Evolutionary conservation across 1,140 invertebrate genomes (phyloP), one percentile per base, ranked within the genome.

Genomic region (Cydia strobilella): DNA sequence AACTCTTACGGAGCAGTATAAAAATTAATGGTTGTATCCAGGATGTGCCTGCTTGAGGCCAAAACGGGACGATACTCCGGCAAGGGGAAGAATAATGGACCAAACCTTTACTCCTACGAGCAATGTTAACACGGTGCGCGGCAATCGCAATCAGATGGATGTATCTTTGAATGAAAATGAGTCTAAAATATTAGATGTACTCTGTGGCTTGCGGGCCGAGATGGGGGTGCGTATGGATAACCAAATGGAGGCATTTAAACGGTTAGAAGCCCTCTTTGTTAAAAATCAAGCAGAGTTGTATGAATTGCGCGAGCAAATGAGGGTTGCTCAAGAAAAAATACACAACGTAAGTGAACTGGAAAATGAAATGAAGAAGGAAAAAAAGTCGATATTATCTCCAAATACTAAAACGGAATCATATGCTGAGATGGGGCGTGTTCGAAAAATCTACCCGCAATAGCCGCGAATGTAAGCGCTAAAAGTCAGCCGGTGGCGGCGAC

Each of bases 1-100:
- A 48, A 73, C n/a, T n/a, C 63, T 77, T 2, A 75, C 77, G 3
- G 45, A 75, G 15, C 74, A 80, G 31, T 69, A 59, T 54, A 80
- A 77, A 72, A 45, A 65, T 31, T 45, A 72, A 1, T 78, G 79
- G 79, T 20, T 73, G 18, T 80, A 76, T 48, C 79, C 76, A 25
- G 75, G 77, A 42, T 80, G 79, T 65, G 15, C 62, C 6, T 27
- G 75, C 15, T 15, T 2, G 7, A 48, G 39, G 12, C 75, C 75
- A 0, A 72, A 72, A 15, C 4, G 39, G 0, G 66, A 59, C 31
- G 71, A 76, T 63, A 80, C 79, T 0, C 79, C 79, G 23, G 74
- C 76, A 0, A 51, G 76, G 54, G 73, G 69, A 63, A 74, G 9
- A 42, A 25, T 63, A 0, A 75, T 77, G 75, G 71, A 76, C 72